Base-by-base conservation (phyloP, 23 tunicate species). In the Trididemnum clinides region DNA sequence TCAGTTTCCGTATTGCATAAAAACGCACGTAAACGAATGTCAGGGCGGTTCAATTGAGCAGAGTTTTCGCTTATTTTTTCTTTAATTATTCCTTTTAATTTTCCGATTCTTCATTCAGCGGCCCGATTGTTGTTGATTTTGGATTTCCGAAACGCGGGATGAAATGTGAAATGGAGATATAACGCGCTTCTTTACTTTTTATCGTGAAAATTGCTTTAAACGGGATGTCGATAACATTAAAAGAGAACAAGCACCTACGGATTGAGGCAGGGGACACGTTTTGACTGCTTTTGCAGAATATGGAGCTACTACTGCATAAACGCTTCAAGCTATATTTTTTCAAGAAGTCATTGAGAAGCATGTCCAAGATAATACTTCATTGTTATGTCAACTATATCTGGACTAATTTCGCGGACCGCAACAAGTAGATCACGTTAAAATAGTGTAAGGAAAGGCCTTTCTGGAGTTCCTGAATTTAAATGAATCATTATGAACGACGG, bases 401-500 rank as follows among this genome's bases (percentile, higher is more conserved):
- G 75, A 31, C 4, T 37, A 30, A 69, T 69, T 10, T 69, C 75
- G 7, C 15, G 38, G 10, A 30, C 29, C 38, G 75, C 36, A 37
- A 7, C n/a, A 37, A 73, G 54, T 57, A 73, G 80, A 73, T 73
- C 57, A 5, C 80, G 57, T 37, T 73, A 57, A 73, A 73, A 73
- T 18, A 69, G 22, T 37, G 57, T 73, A 30, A 38, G 26, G 38
- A 36, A 73, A 20, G 80, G 57, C 28, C 80, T 57, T 38, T 73
- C 80, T 4, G 80, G 57, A 4, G 57, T 29, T 73, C 31, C 38
- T 7, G 80, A 57, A 5, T 73, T 37, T 23, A 73, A 37, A 28
- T 73, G 80, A 2, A 73, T 73, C 80, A 73, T 73, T 21, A 73
- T 3, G 25, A 73, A 73, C n/a, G 80, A 73, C 22, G 54, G 80